Percentiles rank a stretch among this genome's conserved stretches.
phyloP scores from a whole-genome alignment of 2,888 invertebrate species.

The Dicranocentrus wangi region DNA sequence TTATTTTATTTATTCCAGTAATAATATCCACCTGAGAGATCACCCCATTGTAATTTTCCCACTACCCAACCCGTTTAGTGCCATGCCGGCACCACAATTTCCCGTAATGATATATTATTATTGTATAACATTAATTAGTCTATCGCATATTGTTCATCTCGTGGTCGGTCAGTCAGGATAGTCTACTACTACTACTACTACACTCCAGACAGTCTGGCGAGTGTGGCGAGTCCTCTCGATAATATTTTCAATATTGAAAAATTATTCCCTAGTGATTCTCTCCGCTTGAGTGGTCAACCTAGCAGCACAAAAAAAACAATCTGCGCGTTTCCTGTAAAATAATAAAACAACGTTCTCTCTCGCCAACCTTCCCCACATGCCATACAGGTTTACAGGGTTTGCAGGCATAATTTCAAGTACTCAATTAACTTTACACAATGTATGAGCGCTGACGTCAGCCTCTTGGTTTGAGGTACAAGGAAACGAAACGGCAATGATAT shows the following conservation, averaged over 20 bases:
- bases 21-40: conserved; percentile 9
- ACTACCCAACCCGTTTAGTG: background rate
- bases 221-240: no score
- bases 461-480: background rate
- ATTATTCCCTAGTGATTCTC: no score
- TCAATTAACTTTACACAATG: conserved; percentile 37
- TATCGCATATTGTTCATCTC: conserved; percentile 6
- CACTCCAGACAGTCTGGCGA: no score
- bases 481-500: background rate
- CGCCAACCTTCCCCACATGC: background rate
- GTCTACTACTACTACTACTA: no score
- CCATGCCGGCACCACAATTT: no score
- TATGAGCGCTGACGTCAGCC: conserved; percentile 15
- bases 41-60: background rate
- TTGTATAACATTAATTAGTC: conserved; percentile 39
- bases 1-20: conserved; percentile 37
- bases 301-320: background rate
- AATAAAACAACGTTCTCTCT: no score
- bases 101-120: conserved; percentile 48
- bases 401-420: conserved; percentile 49
- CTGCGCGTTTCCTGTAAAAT: background rate
- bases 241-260: no score
- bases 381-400: conserved; percentile 52
- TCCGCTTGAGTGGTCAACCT: no score
- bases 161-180: no score